Base-by-base conservation (phyloP, 2,888 invertebrate genomes). In the Megamerina dolium region DNA sequence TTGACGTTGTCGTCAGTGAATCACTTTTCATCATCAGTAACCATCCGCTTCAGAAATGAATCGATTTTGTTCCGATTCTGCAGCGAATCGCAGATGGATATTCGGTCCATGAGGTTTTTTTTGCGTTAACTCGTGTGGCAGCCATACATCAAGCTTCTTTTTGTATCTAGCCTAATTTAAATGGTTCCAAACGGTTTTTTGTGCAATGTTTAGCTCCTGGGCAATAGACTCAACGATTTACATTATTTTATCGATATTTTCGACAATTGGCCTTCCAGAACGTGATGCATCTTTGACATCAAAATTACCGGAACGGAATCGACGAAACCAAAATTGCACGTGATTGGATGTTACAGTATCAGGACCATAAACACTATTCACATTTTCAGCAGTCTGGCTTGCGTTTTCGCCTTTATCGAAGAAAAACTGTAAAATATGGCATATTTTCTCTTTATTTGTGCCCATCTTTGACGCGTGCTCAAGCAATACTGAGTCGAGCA, bases 31-130 rank as follows among this genome's bases (percentile, higher is more conserved):
- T 31, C 14, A 14, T 31, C 31, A 31, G 31, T 3, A 9, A 31
- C 31, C 31, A 31, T n/a, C 31, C 31, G 12, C 4, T 34, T 26
- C 34, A 37, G 37, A 26, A 37, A 37, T 37, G 27, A 12, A 14
- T 37, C 26, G 27, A 37, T 17, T 12, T 37, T 23, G 17, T 37
- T 26, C 13, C 37, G 37, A 37, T 27, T 37, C 17, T 14, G 23
- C 27, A 37, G 37, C 16, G 37, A 37, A 26, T 37, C 27, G 27
- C 37, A 37, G 37, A 26, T 37, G 37, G 37, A 37, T 16, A 37
- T 23, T 23, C 26, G 27, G 10, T 26, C 37, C 26, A 27, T 37
- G 37, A 37, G 20, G 20, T 36, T 21, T 21, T n/a, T 36, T 36
- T 21, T 31, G 14, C 31, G 2, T 31, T 31, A 23, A 23, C 23